Base-by-base conservation (phyloP, 1,140 invertebrate species). In the Temnothorax longispinosus region DNA sequence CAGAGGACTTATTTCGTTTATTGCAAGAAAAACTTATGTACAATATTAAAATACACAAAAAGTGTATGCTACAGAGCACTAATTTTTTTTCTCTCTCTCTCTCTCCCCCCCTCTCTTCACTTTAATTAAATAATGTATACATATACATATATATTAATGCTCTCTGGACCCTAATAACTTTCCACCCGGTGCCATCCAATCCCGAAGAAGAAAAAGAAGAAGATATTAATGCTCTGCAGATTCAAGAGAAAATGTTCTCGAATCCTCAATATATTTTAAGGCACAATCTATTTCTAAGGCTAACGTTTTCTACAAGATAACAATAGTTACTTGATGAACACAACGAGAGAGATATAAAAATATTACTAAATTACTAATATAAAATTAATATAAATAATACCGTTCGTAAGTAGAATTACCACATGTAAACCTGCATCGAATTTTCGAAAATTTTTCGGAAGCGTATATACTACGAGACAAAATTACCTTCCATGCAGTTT, bases 341-440 rank as follows among this genome's bases (percentile, higher is more conserved):
- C 92, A 92, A 92, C 82, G 44, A 92, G 56, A 92, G 91, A 90
- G 72, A 88, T 92, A 92, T 77, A 92, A 91, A 41, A 91, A 85
- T 88, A 76, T 93, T 88, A 85, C 76, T 92, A 91, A 89, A 91
- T 89, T 91, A 91, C 91, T 41, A 5, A 41, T 92, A 89, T 87
- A 90, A 75, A 88, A 85, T 88, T 91, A 91, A 90, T 78, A 92
- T 92, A 93, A 90, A 93, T 92, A 92, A 92, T 93, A 93, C 89
- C 88, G 86, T 89, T 92, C 80, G 89, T 92, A 92, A 93, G 88
- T 92, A 92, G 88, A 92, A 92, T 90, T 91, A 92, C 82, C 87
- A 87, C 88, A 41, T 69, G n/a, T 54, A 54, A 54, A 52, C 11
- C 71, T 82, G 77, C 65, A 86, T 38, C 50, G n/a, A 89, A 75